Evolutionary conservation across 1,140 invertebrate genomes (phyloP).

Genomic region (Brachionus rubens): DNA sequence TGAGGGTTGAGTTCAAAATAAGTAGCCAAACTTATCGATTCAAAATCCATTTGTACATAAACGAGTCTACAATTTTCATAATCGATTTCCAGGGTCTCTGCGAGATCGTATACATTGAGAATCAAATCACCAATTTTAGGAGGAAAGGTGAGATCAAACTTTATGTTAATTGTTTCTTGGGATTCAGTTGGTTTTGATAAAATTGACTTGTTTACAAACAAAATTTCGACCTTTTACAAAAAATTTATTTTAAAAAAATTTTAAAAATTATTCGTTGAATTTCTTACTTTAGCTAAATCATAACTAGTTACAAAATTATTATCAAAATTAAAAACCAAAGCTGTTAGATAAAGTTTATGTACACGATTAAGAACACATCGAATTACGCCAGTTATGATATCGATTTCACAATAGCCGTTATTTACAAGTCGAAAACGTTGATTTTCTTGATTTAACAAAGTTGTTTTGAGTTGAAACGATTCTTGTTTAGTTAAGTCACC

Average conservation of each 20-base stretch:
- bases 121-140: conserved; percentile 20
- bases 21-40: not conserved
- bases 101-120: not conserved
- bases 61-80: not conserved
- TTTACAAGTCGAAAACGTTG: not conserved
- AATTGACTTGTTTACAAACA: not conserved
- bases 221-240: conserved; percentile 17
- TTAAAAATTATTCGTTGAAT: not conserved
- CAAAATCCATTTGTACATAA: not conserved
- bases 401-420: not conserved
- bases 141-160: not conserved
- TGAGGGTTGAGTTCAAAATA: not conserved
- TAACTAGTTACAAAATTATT: conserved; percentile 15
- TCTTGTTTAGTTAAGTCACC: not conserved
- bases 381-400: not conserved
- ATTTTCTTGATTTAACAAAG: too few species aligned
- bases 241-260: not conserved
- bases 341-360: not conserved
- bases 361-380: not conserved
- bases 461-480: not conserved
- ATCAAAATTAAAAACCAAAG: not conserved
- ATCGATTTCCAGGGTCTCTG: not conserved
- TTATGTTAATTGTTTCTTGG: not conserved
- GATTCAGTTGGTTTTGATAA: not conserved
- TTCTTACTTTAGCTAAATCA: conserved; percentile 8